Percentiles rank a stretch among this genome's conserved stretches.
phyloP scores from a whole-genome alignment of 2,113 vertebrate genomes.

The Hylia prasina region DNA sequence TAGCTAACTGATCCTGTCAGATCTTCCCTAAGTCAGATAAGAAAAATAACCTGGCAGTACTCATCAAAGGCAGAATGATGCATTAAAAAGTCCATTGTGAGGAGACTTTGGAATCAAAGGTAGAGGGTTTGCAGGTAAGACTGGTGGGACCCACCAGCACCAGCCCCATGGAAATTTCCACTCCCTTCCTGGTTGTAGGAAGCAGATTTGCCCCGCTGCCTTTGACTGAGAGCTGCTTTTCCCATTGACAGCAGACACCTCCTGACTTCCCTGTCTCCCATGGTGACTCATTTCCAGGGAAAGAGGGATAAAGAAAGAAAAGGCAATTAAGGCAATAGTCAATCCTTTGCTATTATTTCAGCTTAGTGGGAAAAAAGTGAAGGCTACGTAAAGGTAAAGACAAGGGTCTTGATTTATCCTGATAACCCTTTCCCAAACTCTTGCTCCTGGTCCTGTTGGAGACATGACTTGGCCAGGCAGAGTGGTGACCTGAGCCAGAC shows the following conservation, averaged over 20 bases:
- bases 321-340: neutral
- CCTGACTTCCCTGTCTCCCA: neutral
- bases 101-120: constrained; percentile 30
- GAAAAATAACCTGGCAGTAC: constrained; percentile 48
- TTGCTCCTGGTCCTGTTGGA: neutral
- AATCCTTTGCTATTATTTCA: neutral
- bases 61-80: constrained; percentile 16
- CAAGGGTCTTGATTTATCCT: neutral
- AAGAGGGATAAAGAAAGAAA: neutral
- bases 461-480: neutral
- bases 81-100: constrained; percentile 39
- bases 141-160: neutral
- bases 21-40: constrained; percentile 48
- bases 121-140: neutral
- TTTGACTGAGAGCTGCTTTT: neutral
- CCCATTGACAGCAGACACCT: neutral
- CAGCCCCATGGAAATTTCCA: constrained; percentile 24
- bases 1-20: constrained; percentile 51
- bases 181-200: neutral
- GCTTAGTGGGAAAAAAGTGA: neutral
- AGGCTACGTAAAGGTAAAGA: neutral
- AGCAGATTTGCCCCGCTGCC: neutral
- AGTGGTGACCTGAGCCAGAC: neutral
- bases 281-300: neutral
- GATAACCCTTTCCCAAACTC: neutral